Percentiles rank a stretch among this genome's conserved stretches.
Evolutionary conservation across 2,888 invertebrate genomes (phyloP).

Genomic region (Patella depressa): DNA sequence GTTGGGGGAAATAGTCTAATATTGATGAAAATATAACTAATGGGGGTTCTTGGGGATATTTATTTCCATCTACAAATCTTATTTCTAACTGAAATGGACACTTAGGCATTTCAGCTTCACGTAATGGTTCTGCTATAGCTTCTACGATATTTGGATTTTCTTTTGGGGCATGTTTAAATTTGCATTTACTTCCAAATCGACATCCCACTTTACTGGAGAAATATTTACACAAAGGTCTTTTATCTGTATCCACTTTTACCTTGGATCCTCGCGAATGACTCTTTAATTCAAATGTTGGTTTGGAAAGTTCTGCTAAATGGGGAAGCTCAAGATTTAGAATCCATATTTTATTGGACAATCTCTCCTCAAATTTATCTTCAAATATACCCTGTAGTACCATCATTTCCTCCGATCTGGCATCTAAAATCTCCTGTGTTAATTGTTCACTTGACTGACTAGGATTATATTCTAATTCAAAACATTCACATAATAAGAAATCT

Average conservation of each 20-base stretch:
- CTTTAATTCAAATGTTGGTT: constrained; percentile 20
- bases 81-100: constrained; percentile 58
- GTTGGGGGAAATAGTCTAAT: constrained; percentile 46
- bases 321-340: constrained; percentile 51
- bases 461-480: constrained; percentile 44
- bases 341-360: constrained; percentile 60
- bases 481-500: constrained; percentile 59
- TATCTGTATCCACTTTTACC: neutral
- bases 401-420: constrained; percentile 62
- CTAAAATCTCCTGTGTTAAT: constrained; percentile 43
- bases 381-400: constrained; percentile 62
- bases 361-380: constrained; percentile 57
- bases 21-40: constrained; percentile 59
- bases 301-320: constrained; percentile 43
- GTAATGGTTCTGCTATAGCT: neutral
- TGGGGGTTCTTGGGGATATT: constrained; percentile 61
- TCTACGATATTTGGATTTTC: constrained; percentile 22
- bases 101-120: neutral
- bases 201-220: constrained; percentile 56
- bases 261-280: no score
- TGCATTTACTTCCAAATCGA: constrained; percentile 57
- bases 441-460: constrained; percentile 17
- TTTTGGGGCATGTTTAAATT: constrained; percentile 42
- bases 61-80: constrained; percentile 57
- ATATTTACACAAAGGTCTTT: constrained; percentile 51